Evolutionary conservation across 1,140 invertebrate genomes (phyloP).

Genomic region (Ceratosolen fusciceps): DNA sequence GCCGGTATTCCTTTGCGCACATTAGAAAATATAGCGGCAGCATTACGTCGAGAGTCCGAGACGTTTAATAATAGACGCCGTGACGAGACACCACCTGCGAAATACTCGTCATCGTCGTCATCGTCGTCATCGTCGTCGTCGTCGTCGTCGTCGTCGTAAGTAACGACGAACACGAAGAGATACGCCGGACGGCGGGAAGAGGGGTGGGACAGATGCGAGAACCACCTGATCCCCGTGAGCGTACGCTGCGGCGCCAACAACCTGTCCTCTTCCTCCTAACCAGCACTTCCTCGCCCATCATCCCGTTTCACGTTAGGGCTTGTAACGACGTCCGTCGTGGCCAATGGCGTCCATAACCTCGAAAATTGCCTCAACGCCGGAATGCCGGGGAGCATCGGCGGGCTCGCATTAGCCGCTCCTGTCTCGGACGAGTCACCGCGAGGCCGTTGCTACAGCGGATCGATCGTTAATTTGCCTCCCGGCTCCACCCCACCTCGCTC

Average conservation of each 20-base stretch:
- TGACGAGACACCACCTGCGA: slow-evolving; percentile 32
- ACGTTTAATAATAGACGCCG: slow-evolving; percentile 38
- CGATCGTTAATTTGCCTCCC: no score
- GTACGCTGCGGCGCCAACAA: slow-evolving; percentile 16
- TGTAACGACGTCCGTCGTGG: background rate
- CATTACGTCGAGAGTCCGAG: background rate
- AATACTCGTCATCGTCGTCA: background rate
- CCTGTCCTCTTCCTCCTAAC: slow-evolving; percentile 20
- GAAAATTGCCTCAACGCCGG: background rate
- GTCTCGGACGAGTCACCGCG: no score
- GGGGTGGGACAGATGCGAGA: background rate
- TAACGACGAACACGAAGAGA: no score
- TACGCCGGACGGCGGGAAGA: background rate
- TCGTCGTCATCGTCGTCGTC: no score
- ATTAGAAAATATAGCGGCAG: background rate
- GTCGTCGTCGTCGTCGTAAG: no score
- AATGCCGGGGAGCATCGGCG: background rate
- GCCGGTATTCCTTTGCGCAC: background rate
- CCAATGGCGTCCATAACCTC: background rate
- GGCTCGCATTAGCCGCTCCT: no score
- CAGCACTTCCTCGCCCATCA: background rate
- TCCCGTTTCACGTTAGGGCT: background rate
- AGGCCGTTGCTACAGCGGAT: no score
- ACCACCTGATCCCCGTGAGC: slow-evolving; percentile 30
- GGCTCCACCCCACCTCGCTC: no score